A percentile compares a stretch with the other conserved stretches of the same genome.
Evolutionary conservation across 2,888 invertebrate genomes (phyloP).

Genomic region (Cepaea hortensis): DNA sequence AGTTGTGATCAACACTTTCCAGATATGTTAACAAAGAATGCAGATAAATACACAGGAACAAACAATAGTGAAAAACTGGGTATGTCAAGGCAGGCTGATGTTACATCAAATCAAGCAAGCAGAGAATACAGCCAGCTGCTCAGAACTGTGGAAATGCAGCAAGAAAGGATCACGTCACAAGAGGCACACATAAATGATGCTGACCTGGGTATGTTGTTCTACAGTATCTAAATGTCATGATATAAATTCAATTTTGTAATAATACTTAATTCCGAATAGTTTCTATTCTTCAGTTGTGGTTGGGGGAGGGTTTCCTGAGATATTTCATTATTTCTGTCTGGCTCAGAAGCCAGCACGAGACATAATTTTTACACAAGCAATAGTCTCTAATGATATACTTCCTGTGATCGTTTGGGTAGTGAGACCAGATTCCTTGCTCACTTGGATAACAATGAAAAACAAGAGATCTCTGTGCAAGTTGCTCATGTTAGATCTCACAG

Average conservation of each 20-base stretch:
- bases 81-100: constrained; percentile 45
- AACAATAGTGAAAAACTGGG: constrained; percentile 41
- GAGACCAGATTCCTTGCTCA: too few relatives aligned
- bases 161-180: constrained; percentile 91
- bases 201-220: constrained; percentile 67
- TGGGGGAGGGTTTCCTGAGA: too few relatives aligned
- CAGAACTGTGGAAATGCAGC: constrained; percentile 91
- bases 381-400: too few relatives aligned
- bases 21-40: constrained; percentile 51
- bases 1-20: constrained; percentile 75
- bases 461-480: too few relatives aligned
- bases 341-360: too few relatives aligned
- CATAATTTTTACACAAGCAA: too few relatives aligned
- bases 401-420: too few relatives aligned
- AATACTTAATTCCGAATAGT: too few relatives aligned
- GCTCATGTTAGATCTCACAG: too few relatives aligned
- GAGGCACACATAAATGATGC: constrained; percentile 91
- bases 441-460: too few relatives aligned
- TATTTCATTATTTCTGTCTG: too few relatives aligned
- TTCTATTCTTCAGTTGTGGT: too few relatives aligned
- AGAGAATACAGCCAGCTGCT: constrained; percentile 79
- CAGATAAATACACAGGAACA: background rate
- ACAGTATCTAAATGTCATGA: background rate
- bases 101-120: constrained; percentile 37
- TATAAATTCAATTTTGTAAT: background rate